Evolutionary conservation across 2,888 invertebrate species (phyloP).

Genomic region (Caenorhabditis macrosperma): DNA sequence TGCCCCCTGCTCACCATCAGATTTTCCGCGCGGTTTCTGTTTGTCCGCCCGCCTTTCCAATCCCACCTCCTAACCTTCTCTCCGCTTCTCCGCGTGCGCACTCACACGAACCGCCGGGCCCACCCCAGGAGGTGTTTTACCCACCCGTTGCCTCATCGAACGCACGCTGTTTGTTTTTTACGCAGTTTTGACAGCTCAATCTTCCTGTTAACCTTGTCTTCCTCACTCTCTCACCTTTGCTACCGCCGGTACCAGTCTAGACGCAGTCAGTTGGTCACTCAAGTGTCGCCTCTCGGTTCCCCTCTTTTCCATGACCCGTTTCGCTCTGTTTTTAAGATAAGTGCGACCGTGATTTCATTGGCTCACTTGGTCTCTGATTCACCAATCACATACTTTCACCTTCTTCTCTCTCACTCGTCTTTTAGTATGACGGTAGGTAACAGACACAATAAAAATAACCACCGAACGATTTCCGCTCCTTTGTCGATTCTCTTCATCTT

Average conservation of each 20-base stretch:
- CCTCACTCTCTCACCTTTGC: conserved; percentile 30
- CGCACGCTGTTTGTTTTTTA: conserved; percentile 43
- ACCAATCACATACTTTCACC: neutral
- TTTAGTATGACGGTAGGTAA: neutral
- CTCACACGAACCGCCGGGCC: conserved; percentile 45
- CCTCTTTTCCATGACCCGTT: neutral
- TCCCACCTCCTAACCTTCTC: conserved; percentile 55
- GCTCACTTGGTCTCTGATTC: neutral
- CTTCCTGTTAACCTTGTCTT: conserved; percentile 2
- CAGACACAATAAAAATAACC: too few species aligned
- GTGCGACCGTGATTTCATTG: neutral
- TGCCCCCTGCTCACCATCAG: conserved; percentile 57
- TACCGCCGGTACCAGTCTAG: conserved; percentile 39
- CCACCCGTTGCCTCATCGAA: conserved; percentile 35
- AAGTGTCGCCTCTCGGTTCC: too few species aligned
- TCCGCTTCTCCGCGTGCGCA: conserved; percentile 59
- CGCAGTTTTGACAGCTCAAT: conserved; percentile 55
- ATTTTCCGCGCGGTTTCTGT: conserved; percentile 51
- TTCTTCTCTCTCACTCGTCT: neutral
- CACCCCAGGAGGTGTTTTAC: conserved; percentile 52
- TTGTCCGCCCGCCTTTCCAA: conserved; percentile 57
- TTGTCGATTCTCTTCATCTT: neutral
- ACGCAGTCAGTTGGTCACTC: neutral
- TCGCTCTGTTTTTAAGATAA: neutral
- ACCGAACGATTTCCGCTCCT: neutral